A percentile compares a stretch with the other conserved stretches of the same genome.
Conservation (phyloP, 2,888 invertebrate species). For the Glaucopsyche alexis region DNA sequence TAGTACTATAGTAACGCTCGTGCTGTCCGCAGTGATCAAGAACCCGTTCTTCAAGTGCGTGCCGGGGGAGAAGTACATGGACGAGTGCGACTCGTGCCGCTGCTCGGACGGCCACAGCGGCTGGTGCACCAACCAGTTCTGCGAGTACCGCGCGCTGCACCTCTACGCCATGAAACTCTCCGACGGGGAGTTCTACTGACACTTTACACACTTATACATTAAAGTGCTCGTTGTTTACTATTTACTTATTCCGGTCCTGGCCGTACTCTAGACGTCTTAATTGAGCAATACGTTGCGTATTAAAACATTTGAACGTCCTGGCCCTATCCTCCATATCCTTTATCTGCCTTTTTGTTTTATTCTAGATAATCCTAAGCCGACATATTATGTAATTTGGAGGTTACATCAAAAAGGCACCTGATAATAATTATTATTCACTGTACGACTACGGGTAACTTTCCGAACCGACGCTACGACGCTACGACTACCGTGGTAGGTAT, state of each 20-base stretch:
- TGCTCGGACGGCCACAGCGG: constrained; percentile 70
- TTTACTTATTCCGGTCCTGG: background rate
- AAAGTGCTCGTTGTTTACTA: background rate
- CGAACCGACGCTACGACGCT: no score
- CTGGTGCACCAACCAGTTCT: constrained; percentile 73
- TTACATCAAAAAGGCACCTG: no score
- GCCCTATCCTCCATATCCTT: no score
- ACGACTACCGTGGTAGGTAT: no score
- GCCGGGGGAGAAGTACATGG: constrained; percentile 76
- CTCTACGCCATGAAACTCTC: constrained; percentile 68
- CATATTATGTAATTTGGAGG: no score
- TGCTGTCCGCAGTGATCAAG: constrained; percentile 60
- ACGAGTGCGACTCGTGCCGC: constrained; percentile 74
- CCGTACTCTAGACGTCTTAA: background rate
- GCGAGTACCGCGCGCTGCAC: constrained; percentile 68
- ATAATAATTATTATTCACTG: no score
- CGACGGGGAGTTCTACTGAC: constrained; percentile 64
- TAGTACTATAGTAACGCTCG: background rate
- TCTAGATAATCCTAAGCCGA: no score
- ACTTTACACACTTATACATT: background rate
- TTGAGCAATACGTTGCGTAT: no score
- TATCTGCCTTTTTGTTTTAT: no score
- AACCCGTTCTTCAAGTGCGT: constrained; percentile 76
- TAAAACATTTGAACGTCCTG: no score
- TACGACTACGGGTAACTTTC: no score